Evolutionary conservation across 1,140 invertebrate genomes (phyloP).

Genomic region (Heliconius himera): DNA sequence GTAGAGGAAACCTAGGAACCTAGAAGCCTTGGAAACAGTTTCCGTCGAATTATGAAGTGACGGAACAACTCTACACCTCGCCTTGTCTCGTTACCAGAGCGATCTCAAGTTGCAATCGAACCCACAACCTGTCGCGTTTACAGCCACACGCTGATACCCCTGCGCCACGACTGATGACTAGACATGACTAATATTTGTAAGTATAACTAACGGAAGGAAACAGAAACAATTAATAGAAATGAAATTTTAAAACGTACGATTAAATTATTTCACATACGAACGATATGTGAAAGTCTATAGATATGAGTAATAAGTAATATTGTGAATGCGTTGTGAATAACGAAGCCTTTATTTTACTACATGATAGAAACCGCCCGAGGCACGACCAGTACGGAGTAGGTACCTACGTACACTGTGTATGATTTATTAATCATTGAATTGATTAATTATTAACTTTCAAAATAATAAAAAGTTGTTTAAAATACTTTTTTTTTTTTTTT

Average conservation of each 20-base stretch:
- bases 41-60: no score
- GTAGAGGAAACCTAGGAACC: no score
- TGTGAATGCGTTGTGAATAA: not conserved
- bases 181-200: no score
- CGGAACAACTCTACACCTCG: no score
- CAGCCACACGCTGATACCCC: no score
- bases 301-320: conserved; percentile 8
- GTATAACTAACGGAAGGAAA: not conserved
- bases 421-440: not conserved
- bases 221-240: not conserved
- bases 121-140: no score
- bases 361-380: not conserved
- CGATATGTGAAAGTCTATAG: not conserved
- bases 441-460: not conserved
- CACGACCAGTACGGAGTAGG: not conserved
- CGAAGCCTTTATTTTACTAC: not conserved
- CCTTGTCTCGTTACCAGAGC: no score
- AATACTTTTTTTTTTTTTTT: no score
- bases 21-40: no score
- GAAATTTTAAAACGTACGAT: not conserved
- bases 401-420: not conserved
- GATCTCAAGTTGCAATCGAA: no score
- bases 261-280: not conserved
- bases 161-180: no score
- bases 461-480: no score